Base-by-base conservation (phyloP, 2,888 invertebrate genomes). In the Troides aeacus region DNA sequence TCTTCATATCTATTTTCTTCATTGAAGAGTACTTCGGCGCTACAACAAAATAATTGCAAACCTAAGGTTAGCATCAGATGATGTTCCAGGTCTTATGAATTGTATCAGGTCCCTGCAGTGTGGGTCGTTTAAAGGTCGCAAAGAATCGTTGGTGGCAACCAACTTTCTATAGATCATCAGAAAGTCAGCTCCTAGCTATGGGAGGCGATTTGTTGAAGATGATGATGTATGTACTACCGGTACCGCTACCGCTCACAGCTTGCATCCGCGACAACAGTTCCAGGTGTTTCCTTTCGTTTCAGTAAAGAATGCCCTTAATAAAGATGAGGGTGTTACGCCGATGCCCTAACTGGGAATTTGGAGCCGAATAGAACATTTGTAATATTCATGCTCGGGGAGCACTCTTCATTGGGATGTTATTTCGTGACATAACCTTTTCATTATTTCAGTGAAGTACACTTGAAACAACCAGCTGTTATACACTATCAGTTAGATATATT, bases 281-380 rank as follows among this genome's bases (percentile, higher is more conserved):
- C 80, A 81, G 76, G 77, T 81, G 81, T 77, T 58, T 79, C 83
- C 82, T 81, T 84, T 78, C 78, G 76, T 84, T 84, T 82, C 84
- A 85, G 88, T 86, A 87, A 86, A 88, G 88, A 84, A 88, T 86
- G 80, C 84, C 85, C 81, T 83, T 85, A 87, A 84, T 89, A 89
- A 88, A 89, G 83, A 85, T 84, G 83, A 79, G 87, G 83, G 84
- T 83, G 82, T 83, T 84, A 84, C 76, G 79, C 68, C 57, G 64
- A 72, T 69, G 73, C 68, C 63, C 61, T 62, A 64, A 58, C 60
- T 62, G 24, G 39, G 60, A 63, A 56, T 17, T 18, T 60, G 62
- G 61, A 24, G 53, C 53, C 60, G 64, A 58, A 66, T 71, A 64
- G 61, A 64, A 64, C 61, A 63, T 66, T 39, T 69, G 36, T 66